Percentiles rank a stretch among this genome's conserved stretches.
phyloP scores from a whole-genome alignment of 2,888 invertebrate species.

The Acanthopleura granulata region DNA sequence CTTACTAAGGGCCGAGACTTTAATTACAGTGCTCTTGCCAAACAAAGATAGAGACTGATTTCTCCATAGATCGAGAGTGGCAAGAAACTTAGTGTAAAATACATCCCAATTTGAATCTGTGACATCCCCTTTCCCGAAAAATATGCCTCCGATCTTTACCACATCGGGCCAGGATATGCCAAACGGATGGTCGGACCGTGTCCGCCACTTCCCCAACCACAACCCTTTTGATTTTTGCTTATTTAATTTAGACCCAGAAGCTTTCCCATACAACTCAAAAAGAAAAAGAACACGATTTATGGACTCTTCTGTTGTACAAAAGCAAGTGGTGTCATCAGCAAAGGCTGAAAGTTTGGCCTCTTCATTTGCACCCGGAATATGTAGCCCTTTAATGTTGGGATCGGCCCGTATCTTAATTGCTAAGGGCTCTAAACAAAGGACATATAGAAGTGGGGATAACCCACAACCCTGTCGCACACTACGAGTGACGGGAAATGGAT shows the following conservation, averaged over 20 bases:
- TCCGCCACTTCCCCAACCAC: constrained; percentile 7
- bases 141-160: background rate
- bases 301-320: background rate
- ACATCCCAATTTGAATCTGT: background rate
- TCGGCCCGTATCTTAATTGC: constrained; percentile 12
- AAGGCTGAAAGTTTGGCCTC: background rate
- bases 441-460: constrained; percentile 21
- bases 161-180: constrained; percentile 4
- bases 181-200: constrained; percentile 17
- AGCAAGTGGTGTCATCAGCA: constrained; percentile 22
- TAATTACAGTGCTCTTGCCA: background rate
- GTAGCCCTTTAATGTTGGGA: constrained; percentile 12
- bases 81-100: background rate
- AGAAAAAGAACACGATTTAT: background rate
- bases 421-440: constrained; percentile 21
- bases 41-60: background rate
- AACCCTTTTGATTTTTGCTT: background rate
- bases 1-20: background rate
- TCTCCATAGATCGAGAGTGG: background rate
- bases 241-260: constrained; percentile 9
- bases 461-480: constrained; percentile 27
- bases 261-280: background rate
- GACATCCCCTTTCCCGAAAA: background rate
- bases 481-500: constrained; percentile 8
- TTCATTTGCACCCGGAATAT: constrained; percentile 2